Evolutionary conservation across 1,140 invertebrate genomes (phyloP), one percentile per base, ranked within the genome.

Genomic region (Bombus consobrinus): DNA sequence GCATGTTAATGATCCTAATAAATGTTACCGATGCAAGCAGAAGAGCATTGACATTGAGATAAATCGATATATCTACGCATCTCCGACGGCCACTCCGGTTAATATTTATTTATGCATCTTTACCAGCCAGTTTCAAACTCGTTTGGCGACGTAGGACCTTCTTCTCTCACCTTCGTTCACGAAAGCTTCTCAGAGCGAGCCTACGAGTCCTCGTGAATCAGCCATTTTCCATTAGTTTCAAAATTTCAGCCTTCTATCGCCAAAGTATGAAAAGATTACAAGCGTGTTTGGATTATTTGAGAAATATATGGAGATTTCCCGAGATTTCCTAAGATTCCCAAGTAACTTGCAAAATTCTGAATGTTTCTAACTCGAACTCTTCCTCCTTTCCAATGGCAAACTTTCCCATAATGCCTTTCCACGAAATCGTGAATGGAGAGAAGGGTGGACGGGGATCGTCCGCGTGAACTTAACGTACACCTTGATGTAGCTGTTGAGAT

Each of bases 1-100:
- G 90, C 89, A 94, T 94, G 93, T 94, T 94, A 95, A 95, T 93
- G 93, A 94, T 92, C 93, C 87, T 94, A 94, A 95, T 94, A 92
- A 95, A 94, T 92, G 93, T 94, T 93, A 94, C 92, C 94, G 87
- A 91, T 93, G 91, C 90, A 88, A 83, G 86, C 87, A 90, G 83
- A 88, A 87, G 91, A 93, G 93, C 94, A 94, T 93, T 94, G 94
- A 94, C 94, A 94, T 92, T 92, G 90, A 93, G 93, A 93, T 93
- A 94, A 93, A 91, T 90, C 90, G 93, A 92, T 93, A 72, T 80
- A 93, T 88, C 83, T 83, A 77, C 88, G 78, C 90, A 92, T 94
- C 88, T 91, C 81, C 47, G 89, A 86, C 88, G 88, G 91, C 87
- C 89, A 88, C 89, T 88, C 89, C 87, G 92, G 92, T 95, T 94